phyloP scores from a whole-genome alignment of 2,888 invertebrate genomes.

The Yponomeuta cagnagella region DNA sequence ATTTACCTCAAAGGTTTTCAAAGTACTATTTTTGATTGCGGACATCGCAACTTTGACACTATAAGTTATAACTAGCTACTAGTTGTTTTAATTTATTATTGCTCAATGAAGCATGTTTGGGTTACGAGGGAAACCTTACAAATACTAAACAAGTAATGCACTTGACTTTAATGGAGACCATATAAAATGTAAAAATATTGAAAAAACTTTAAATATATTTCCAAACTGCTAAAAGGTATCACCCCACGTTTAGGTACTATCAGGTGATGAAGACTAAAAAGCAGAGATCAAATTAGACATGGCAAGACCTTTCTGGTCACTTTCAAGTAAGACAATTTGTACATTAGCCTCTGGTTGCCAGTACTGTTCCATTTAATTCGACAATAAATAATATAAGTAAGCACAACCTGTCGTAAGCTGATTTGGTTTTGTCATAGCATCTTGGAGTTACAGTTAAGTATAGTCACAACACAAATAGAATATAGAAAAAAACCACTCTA shows the following conservation, averaged over 20 bases:
- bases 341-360: slow-evolving; percentile 60
- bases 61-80: slow-evolving; percentile 45
- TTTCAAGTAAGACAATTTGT: slow-evolving; percentile 50
- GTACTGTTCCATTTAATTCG: slow-evolving; percentile 54
- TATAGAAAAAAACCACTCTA: slow-evolving; percentile 16
- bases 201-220: slow-evolving; percentile 36
- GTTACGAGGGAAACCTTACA: slow-evolving; percentile 45
- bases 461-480: slow-evolving; percentile 31
- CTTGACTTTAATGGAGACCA: slow-evolving; percentile 42
- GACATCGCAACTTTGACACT: slow-evolving; percentile 24
- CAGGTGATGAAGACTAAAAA: slow-evolving; percentile 48
- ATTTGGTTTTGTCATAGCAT: slow-evolving; percentile 34
- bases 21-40: neutral
- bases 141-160: slow-evolving; percentile 47
- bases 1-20: neutral
- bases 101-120: slow-evolving; percentile 44
- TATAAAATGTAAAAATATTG: slow-evolving; percentile 40
- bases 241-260: slow-evolving; percentile 34
- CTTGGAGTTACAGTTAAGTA: slow-evolving; percentile 23
- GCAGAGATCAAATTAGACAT: slow-evolving; percentile 68
- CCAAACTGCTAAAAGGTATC: slow-evolving; percentile 52
- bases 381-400: slow-evolving; percentile 21
- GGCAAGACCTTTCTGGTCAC: slow-evolving; percentile 56
- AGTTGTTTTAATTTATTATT: slow-evolving; percentile 38
- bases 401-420: slow-evolving; percentile 35